Percentiles rank a stretch among this genome's conserved stretches.
Evolutionary conservation across 2,113 vertebrate species (phyloP).

Genomic region (Zapornia atra): DNA sequence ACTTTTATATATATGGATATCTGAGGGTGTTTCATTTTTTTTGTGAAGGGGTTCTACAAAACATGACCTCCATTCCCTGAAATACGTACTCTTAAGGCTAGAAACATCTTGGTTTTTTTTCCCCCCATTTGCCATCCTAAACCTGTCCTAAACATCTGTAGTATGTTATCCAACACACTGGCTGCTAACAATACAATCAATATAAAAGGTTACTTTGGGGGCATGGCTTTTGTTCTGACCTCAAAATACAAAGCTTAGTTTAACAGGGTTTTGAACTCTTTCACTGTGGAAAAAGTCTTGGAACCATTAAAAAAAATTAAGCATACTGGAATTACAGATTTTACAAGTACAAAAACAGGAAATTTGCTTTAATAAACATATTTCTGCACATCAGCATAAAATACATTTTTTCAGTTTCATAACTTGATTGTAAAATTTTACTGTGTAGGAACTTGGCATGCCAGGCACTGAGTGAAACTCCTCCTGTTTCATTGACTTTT

Average conservation of each 20-base stretch:
- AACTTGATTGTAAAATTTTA: conserved; percentile 31
- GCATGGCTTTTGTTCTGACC: background rate
- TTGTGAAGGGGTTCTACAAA: conserved; percentile 15
- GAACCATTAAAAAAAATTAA: background rate
- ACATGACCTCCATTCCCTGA: conserved; percentile 15
- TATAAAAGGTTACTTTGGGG: conserved; percentile 42
- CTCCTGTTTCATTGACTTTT: conserved; percentile 18
- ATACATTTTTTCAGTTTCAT: background rate
- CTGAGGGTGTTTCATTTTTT: conserved; percentile 64
- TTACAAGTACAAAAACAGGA: background rate
- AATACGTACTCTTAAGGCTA: conserved; percentile 10
- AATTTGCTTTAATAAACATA: conserved; percentile 16
- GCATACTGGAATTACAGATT: background rate
- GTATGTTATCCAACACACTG: conserved; percentile 63
- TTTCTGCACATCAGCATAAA: background rate
- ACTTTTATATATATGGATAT: conserved; percentile 20
- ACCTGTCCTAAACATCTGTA: conserved; percentile 60
- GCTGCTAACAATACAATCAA: conserved; percentile 62
- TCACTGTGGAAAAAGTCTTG: background rate
- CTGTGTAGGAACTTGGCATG: background rate
- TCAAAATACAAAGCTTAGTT: conserved; percentile 8
- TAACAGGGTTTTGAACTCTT: background rate
- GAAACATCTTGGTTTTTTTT: background rate
- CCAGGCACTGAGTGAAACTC: background rate
- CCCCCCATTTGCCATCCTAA: background rate